A percentile compares a stretch with the other conserved stretches of the same genome.
phyloP scores from a whole-genome alignment of 1,140 invertebrate genomes.

The Notospermus geniculatus region DNA sequence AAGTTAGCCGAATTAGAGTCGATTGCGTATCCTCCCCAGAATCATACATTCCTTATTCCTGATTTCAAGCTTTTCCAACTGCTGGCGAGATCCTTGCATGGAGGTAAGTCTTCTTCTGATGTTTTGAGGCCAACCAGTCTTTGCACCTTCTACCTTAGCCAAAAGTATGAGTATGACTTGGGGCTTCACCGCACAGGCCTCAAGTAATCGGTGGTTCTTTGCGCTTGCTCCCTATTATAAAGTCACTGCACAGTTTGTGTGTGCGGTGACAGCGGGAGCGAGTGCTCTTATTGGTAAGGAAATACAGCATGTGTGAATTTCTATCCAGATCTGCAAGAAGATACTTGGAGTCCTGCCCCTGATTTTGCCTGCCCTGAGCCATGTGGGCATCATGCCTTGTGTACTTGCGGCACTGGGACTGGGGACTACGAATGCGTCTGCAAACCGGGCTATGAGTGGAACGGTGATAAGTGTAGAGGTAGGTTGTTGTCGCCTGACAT shows the following conservation, averaged over 20 bases:
- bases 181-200: too few relatives aligned
- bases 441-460: slow-evolving; percentile 29
- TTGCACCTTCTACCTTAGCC: too few relatives aligned
- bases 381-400: slow-evolving; percentile 20
- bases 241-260: not conserved
- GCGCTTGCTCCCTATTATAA: not conserved
- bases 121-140: not conserved
- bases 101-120: slow-evolving; percentile 24
- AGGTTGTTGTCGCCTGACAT: slow-evolving; percentile 13
- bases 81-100: slow-evolving; percentile 30
- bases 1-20: slow-evolving; percentile 29
- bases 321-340: slow-evolving; percentile 25
- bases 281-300: not conserved
- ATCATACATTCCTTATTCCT: slow-evolving; percentile 33
- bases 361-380: slow-evolving; percentile 7
- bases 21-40: slow-evolving; percentile 26
- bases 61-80: slow-evolving; percentile 27
- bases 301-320: not conserved
- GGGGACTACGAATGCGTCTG: slow-evolving; percentile 36
- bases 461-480: slow-evolving; percentile 30
- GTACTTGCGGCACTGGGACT: slow-evolving; percentile 27
- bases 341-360: slow-evolving; percentile 26
- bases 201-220: not conserved
- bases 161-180: too few relatives aligned
- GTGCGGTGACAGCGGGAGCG: too few relatives aligned